Percentiles rank a stretch among this genome's conserved stretches.
Conservation (phyloP, 2,113 vertebrate species). For the Toxotes jaculatrix region DNA sequence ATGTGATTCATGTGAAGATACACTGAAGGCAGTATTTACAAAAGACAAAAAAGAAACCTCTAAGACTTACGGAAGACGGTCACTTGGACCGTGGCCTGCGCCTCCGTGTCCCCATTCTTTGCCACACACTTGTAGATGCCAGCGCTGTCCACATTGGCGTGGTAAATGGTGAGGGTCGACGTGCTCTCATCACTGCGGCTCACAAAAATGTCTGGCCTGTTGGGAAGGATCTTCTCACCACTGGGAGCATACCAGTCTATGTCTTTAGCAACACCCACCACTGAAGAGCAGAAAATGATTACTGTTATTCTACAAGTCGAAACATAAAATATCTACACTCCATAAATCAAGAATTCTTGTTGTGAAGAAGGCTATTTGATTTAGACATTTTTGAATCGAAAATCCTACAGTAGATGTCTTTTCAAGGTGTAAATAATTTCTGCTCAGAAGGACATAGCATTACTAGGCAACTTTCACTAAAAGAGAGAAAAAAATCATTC, state of each 20-base stretch:
- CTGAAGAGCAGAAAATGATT: conserved; percentile 74
- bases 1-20: neutral
- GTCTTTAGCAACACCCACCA: conserved; percentile 92
- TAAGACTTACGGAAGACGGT: conserved; percentile 95
- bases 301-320: too few relatives aligned
- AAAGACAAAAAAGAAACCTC: neutral
- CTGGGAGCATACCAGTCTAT: conserved; percentile 96
- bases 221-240: conserved; percentile 90
- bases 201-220: conserved; percentile 90
- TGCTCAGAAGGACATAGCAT: neutral
- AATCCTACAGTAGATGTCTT: neutral
- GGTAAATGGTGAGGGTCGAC: conserved; percentile 96
- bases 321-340: too few relatives aligned
- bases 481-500: conserved; percentile 22
- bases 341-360: neutral
- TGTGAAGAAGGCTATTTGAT: neutral
- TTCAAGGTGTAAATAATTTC: conserved; percentile 35
- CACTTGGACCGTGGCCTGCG: conserved; percentile 92
- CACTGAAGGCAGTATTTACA: neutral
- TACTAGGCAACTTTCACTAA: conserved; percentile 24
- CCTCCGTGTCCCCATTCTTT: conserved; percentile 87
- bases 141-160: conserved; percentile 91
- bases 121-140: conserved; percentile 98
- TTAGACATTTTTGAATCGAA: conserved; percentile 15
- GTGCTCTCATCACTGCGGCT: conserved; percentile 87